Evolutionary conservation across 2,113 vertebrate genomes (phyloP).

Genomic region (Pelobates fuscus): DNA sequence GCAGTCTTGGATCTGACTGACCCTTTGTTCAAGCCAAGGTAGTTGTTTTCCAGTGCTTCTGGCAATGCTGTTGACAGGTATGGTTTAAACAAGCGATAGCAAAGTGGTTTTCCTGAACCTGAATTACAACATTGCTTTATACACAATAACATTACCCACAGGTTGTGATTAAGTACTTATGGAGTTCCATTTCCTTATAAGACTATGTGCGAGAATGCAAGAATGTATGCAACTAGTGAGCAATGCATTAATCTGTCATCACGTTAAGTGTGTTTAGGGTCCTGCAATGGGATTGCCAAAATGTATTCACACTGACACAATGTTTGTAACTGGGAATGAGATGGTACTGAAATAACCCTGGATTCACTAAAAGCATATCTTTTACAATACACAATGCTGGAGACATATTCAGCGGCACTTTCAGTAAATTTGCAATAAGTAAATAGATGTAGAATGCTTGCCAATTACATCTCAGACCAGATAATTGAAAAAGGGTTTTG

Average conservation of each 20-base stretch:
- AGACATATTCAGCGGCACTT: not conserved
- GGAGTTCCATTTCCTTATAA: conserved; percentile 66
- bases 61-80: conserved; percentile 39
- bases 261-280: conserved; percentile 63
- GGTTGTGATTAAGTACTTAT: conserved; percentile 55
- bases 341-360: conserved; percentile 51
- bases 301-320: conserved; percentile 49
- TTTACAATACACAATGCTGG: not conserved
- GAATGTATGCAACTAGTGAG: conserved; percentile 60
- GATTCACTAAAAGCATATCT: not conserved
- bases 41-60: conserved; percentile 52
- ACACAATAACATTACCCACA: conserved; percentile 48
- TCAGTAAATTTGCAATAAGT: not conserved
- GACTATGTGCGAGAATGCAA: conserved; percentile 61
- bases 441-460: not conserved
- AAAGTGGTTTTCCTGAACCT: conserved; percentile 51
- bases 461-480: not conserved
- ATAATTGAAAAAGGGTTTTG: not conserved
- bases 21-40: conserved; percentile 52
- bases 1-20: conserved; percentile 44
- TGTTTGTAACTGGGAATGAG: conserved; percentile 59
- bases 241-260: conserved; percentile 66
- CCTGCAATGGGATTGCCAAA: conserved; percentile 51
- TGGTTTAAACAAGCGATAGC: conserved; percentile 47
- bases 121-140: conserved; percentile 43